These are phyloP conservation scores for Agrenia bidenticulata DNA, from an alignment of 2,888 invertebrate species.

Conservation along the genomic window DNA sequence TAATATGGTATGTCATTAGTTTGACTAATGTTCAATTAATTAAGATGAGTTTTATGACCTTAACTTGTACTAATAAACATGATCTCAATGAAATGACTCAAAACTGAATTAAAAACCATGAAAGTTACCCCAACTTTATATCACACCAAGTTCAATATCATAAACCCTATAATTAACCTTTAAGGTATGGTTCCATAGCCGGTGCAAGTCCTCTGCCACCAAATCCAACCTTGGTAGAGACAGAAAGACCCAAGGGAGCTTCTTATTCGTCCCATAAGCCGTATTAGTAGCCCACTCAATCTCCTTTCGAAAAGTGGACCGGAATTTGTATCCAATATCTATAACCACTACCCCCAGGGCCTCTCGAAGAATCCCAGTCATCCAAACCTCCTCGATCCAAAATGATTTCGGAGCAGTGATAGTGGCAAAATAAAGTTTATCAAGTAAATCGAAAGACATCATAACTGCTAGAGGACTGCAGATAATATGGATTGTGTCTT, in stretches of 20 bases:
- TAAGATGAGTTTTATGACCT: no score
- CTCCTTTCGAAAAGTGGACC: not conserved
- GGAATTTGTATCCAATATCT: not conserved
- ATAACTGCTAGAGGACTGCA: conserved; percentile 11
- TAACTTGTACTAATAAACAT: no score
- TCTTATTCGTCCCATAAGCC: conserved; percentile 16
- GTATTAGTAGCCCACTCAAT: conserved; percentile 21
- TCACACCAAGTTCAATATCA: no score
- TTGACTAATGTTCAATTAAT: no score
- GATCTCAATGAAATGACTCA: no score
- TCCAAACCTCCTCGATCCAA: not conserved
- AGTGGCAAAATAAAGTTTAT: not conserved
- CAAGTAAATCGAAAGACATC: conserved; percentile 8
- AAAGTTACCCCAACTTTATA: no score
- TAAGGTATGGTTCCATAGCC: no score
- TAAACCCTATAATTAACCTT: no score
- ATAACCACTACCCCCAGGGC: not conserved
- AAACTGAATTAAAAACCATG: no score
- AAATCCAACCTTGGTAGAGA: not conserved
- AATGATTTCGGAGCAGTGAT: not conserved
- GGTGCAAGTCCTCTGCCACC: no score
- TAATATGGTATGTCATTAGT: no score
- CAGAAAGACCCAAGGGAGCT: conserved; percentile 19
- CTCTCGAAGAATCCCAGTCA: not conserved
- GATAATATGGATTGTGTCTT: not conserved